Conservation (phyloP, 2,113 vertebrate species). For the Rhynchopsitta pachyrhyncha region DNA sequence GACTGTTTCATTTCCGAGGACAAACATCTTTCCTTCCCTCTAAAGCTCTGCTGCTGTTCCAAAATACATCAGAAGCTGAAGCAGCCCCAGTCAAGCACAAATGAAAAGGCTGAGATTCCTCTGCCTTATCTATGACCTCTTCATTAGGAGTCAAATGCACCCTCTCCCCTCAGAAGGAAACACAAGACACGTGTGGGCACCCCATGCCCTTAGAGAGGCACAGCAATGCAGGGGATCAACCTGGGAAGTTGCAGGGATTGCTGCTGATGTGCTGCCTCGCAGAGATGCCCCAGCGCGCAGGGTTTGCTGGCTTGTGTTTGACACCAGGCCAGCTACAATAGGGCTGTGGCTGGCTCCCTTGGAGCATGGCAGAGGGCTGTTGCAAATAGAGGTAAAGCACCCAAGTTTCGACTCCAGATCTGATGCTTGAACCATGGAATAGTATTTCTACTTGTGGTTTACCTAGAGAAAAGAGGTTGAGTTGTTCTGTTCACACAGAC, state of each 20-base stretch:
- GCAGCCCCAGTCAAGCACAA: background rate
- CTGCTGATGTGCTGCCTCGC: background rate
- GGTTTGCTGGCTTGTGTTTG: background rate
- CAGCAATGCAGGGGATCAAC: background rate
- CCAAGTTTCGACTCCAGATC: background rate
- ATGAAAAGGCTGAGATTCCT: background rate
- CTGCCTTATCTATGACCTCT: background rate
- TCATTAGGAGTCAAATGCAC: background rate
- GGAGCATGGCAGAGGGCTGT: background rate
- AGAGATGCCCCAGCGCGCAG: background rate
- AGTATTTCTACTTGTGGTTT: background rate
- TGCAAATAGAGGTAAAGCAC: background rate
- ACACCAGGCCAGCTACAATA: rapidly evolving
- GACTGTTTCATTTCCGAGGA: background rate
- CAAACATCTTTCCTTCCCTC: background rate
- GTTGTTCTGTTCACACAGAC: background rate
- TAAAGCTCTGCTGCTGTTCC: background rate
- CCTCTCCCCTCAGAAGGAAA: background rate
- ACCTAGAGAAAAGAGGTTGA: background rate
- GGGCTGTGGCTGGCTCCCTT: background rate
- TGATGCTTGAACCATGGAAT: background rate
- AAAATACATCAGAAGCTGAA: background rate
- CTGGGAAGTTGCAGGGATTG: background rate
- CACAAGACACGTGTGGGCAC: rapidly evolving
- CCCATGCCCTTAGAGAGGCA: rapidly evolving